Conservation (phyloP, 2,113 vertebrate species). For the Dasyurus viverrinus region DNA sequence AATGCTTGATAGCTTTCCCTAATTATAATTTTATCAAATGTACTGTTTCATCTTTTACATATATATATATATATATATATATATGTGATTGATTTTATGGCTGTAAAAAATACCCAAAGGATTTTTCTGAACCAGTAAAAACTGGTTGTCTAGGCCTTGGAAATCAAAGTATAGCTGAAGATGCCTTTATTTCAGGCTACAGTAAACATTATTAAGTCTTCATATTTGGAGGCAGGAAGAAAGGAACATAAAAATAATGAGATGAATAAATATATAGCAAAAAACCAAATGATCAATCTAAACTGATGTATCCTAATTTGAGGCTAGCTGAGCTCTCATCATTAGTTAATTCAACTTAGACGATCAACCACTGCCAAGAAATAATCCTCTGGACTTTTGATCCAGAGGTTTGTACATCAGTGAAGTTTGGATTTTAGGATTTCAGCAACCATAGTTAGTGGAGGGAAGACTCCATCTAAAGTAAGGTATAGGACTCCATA, state of each 20-base stretch:
- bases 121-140: no score
- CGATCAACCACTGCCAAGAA: background rate
- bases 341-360: background rate
- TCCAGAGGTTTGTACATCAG: background rate
- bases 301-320: background rate
- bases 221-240: background rate
- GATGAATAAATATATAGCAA: background rate
- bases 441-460: background rate
- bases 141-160: background rate
- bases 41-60: no score
- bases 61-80: no score
- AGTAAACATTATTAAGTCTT: background rate
- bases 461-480: background rate
- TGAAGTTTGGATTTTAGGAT: background rate
- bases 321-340: background rate
- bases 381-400: background rate
- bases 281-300: background rate
- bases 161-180: background rate
- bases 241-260: background rate
- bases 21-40: no score
- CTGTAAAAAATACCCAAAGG: no score
- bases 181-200: background rate
- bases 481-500: background rate
- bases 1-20: background rate
- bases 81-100: no score